phyloP scores from a whole-genome alignment of 2,888 invertebrate genomes.

The Bombylius discolor region DNA sequence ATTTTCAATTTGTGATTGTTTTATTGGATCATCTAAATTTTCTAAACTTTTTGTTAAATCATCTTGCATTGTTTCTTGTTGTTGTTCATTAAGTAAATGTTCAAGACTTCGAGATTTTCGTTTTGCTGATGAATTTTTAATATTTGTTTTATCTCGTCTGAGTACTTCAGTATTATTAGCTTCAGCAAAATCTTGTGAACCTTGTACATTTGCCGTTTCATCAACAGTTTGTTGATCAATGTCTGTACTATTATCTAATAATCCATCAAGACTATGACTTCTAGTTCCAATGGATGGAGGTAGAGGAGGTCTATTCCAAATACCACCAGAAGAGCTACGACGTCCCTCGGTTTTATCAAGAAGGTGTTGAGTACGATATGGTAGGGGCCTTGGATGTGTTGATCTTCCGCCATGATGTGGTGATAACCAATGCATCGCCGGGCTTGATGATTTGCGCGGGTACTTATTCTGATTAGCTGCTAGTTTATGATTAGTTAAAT shows the following conservation, averaged over 20 bases:
- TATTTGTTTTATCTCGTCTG: slow-evolving; percentile 25
- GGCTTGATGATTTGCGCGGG: slow-evolving; percentile 49
- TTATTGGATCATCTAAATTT: slow-evolving; percentile 20
- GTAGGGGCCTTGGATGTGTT: slow-evolving; percentile 30
- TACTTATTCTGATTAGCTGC: slow-evolving; percentile 44
- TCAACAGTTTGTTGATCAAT: slow-evolving; percentile 8
- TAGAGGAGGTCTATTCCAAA: slow-evolving; percentile 31
- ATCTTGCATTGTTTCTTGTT: slow-evolving; percentile 29
- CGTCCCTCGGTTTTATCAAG: slow-evolving; percentile 20
- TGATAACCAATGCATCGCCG: slow-evolving; percentile 40
- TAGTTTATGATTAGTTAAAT: slow-evolving; percentile 32
- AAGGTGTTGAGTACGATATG: slow-evolving; percentile 29
- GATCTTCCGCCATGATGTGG: slow-evolving; percentile 24
- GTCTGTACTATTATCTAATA: slow-evolving; percentile 36
- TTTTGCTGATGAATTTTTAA: slow-evolving; percentile 24
- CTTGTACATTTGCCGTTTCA: slow-evolving; percentile 2
- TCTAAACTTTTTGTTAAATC: slow-evolving; percentile 35
- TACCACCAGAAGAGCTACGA: slow-evolving; percentile 30
- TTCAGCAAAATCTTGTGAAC: neutral
- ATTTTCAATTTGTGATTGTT: neutral
- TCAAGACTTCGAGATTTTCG: slow-evolving; percentile 51
- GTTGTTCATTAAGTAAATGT: slow-evolving; percentile 41
- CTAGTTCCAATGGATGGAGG: slow-evolving; percentile 34
- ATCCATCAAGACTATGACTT: slow-evolving; percentile 49
- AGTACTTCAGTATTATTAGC: slow-evolving; percentile 16